A percentile compares a stretch with the other conserved stretches of the same genome.
Evolutionary conservation across 2,888 invertebrate genomes (phyloP).

Genomic region (Drosophila infuscata): DNA sequence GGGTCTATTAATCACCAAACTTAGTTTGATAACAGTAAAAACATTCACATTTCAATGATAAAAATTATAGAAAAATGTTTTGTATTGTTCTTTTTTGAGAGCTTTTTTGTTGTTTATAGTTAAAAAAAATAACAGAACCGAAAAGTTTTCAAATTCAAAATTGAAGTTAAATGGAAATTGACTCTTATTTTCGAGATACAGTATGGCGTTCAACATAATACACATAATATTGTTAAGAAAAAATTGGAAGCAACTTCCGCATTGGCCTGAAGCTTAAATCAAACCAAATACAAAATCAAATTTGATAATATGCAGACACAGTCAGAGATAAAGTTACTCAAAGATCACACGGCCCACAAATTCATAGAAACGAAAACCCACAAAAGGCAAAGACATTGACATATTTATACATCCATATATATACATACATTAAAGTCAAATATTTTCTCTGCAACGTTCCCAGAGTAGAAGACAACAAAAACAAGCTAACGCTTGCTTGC

Average conservation of each 20-base stretch:
- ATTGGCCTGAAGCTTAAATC: constrained; percentile 7
- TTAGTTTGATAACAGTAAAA: neutral
- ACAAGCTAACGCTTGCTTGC: constrained; percentile 55
- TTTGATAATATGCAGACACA: constrained; percentile 6
- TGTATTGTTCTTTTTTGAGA: neutral
- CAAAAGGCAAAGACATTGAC: constrained; percentile 62
- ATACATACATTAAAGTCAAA: constrained; percentile 66
- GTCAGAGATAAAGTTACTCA: neutral
- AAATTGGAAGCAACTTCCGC: constrained; percentile 7
- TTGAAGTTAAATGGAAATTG: neutral
- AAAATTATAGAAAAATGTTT: neutral
- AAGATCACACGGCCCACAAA: constrained; percentile 48
- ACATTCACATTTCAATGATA: neutral
- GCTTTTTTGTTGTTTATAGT: neutral
- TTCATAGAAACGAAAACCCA: constrained; percentile 46
- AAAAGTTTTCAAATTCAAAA: neutral
- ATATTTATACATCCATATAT: constrained; percentile 69
- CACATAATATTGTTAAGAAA: neutral
- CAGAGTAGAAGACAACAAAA: constrained; percentile 34
- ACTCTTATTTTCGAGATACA: neutral
- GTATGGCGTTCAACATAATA: neutral
- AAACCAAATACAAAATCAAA: constrained; percentile 32
- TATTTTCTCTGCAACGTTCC: constrained; percentile 70
- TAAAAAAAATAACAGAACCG: neutral
- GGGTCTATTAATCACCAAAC: neutral